Percentiles rank a stretch among this genome's conserved stretches.
Evolutionary conservation across 2,113 vertebrate genomes (phyloP).

Genomic region (Nymphicus hollandicus): DNA sequence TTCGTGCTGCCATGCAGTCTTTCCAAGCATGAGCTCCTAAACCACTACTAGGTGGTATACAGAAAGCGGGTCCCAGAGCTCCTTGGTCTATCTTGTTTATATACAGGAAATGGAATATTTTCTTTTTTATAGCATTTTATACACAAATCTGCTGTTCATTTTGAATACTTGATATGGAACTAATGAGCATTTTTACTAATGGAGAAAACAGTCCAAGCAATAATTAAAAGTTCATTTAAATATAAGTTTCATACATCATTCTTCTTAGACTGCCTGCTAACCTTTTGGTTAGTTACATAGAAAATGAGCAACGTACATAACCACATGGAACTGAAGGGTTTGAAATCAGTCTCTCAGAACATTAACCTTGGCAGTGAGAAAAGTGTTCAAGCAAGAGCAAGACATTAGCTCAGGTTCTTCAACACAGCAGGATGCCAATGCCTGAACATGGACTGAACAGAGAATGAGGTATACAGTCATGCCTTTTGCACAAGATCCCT

Average conservation of each 20-base stretch:
- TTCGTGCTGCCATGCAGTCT: background rate
- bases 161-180: background rate
- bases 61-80: background rate
- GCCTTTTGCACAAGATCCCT: background rate
- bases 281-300: background rate
- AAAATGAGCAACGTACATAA: background rate
- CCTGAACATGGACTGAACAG: accelerated
- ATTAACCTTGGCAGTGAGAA: background rate
- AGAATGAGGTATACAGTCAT: accelerated
- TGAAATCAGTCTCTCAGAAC: background rate
- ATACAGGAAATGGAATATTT: background rate
- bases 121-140: background rate
- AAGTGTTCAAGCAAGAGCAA: background rate
- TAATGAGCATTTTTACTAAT: background rate
- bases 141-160: background rate
- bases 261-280: background rate
- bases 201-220: background rate
- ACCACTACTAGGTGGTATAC: background rate
- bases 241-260: background rate
- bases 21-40: background rate
- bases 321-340: background rate
- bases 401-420: background rate
- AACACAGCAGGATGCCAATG: background rate
- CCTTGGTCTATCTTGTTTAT: background rate
- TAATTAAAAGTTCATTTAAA: background rate